phyloP scores from a whole-genome alignment of 2,113 vertebrate genomes.

The Phylloscopus whistleri region DNA sequence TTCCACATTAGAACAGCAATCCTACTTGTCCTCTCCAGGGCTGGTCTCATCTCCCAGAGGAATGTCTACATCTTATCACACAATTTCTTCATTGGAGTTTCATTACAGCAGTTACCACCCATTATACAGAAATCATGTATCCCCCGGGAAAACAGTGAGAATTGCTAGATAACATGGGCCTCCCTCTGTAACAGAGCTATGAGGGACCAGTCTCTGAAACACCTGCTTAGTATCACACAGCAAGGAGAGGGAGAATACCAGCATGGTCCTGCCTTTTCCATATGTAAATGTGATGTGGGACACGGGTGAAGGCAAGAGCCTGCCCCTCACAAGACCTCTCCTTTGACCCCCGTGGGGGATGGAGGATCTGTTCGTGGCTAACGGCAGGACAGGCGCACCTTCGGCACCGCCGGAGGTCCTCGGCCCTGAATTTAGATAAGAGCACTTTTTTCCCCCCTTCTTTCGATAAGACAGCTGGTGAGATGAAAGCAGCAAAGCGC shows the following conservation, averaged over 20 bases:
- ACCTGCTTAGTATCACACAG: neutral
- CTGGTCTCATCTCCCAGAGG: neutral
- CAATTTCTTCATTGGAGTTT: neutral
- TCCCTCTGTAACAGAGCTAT: neutral
- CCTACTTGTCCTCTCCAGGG: neutral
- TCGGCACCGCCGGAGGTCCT: neutral
- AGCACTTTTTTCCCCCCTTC: neutral
- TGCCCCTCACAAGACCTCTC: neutral
- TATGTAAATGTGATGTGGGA: neutral
- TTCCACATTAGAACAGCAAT: neutral
- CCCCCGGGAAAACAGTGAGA: neutral
- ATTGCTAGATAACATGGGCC: neutral
- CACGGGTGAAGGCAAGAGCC: fast-evolving
- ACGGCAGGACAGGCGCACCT: neutral
- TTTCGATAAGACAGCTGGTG: neutral
- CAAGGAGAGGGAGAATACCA: neutral
- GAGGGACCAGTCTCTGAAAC: neutral
- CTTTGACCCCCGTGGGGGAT: neutral
- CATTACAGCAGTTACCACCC: neutral
- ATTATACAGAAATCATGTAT: neutral
- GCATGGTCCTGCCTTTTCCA: neutral
- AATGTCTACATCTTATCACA: neutral
- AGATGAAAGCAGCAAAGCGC: neutral
- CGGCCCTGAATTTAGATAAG: constrained; percentile 28
- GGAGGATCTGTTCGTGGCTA: neutral